These are phyloP conservation scores for Cacoxenus indagator DNA, from an alignment of 2,888 invertebrate genomes.

Conservation along the genomic window DNA sequence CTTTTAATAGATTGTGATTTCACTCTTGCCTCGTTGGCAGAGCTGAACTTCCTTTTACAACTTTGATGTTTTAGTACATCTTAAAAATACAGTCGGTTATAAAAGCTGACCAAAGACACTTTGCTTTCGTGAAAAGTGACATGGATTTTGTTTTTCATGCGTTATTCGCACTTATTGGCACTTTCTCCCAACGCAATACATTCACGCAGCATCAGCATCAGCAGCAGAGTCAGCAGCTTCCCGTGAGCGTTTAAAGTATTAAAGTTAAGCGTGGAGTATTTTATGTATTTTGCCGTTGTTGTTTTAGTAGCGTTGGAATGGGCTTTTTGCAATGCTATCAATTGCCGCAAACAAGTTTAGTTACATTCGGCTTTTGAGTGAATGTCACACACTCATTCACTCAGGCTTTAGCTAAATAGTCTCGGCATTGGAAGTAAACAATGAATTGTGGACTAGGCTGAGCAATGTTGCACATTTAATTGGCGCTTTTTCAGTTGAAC, in stretches of 20 bases:
- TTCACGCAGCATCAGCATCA: no score
- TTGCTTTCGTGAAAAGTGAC: no score
- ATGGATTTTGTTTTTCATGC: background rate
- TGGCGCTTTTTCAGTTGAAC: background rate
- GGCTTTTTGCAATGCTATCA: background rate
- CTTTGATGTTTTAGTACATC: no score
- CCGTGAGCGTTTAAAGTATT: no score
- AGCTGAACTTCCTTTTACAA: no score
- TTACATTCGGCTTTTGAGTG: background rate
- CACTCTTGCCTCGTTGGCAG: no score
- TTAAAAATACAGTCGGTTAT: no score
- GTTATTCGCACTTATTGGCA: background rate
- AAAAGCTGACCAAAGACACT: no score
- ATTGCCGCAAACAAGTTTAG: background rate
- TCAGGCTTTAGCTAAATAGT: constrained; percentile 1
- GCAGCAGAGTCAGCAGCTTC: background rate
- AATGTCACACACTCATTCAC: background rate
- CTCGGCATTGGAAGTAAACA: background rate
- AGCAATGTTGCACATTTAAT: background rate
- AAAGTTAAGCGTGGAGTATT: background rate
- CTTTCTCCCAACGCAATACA: background rate
- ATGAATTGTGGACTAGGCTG: background rate
- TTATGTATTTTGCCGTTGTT: background rate
- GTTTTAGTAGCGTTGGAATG: background rate
- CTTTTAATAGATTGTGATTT: no score